Conservation (phyloP, 1,140 invertebrate genomes). For the Platyscapa corneri region DNA sequence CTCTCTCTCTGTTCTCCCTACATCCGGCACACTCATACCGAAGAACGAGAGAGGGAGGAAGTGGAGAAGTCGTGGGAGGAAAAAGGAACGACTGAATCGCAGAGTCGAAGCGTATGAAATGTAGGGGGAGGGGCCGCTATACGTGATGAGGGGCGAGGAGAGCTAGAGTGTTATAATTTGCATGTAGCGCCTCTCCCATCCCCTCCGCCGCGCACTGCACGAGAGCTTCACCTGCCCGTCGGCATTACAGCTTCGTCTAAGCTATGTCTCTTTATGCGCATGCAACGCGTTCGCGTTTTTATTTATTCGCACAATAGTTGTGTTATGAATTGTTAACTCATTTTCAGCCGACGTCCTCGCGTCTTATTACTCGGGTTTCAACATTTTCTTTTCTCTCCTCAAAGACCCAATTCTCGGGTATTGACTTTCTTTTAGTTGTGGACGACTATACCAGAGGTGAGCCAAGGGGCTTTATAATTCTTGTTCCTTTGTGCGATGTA, state of each 20-base stretch:
- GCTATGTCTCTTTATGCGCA: neutral
- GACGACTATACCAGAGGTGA: no score
- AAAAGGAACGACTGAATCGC: conserved; percentile 30
- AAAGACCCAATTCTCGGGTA: no score
- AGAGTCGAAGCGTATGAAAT: conserved; percentile 23
- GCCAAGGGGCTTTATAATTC: no score
- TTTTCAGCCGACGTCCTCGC: neutral
- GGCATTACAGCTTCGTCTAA: neutral
- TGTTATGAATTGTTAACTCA: neutral
- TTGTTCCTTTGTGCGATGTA: no score
- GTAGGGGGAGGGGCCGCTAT: conserved; percentile 38
- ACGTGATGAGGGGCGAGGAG: conserved; percentile 14
- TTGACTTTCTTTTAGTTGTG: no score
- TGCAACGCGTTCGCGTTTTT: neutral
- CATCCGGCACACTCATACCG: neutral
- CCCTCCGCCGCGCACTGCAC: no score
- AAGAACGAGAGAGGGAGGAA: conserved; percentile 36
- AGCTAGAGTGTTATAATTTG: conserved; percentile 68
- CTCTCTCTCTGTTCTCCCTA: conserved; percentile 7
- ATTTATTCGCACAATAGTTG: neutral
- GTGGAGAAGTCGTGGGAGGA: conserved; percentile 48
- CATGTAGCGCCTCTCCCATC: conserved; percentile 59
- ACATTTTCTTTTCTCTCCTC: no score
- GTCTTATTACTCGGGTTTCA: no score
- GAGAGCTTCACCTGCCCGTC: conserved; percentile 1